Base-by-base conservation (phyloP, 2,113 vertebrate species). In the Microcebus murinus region DNA sequence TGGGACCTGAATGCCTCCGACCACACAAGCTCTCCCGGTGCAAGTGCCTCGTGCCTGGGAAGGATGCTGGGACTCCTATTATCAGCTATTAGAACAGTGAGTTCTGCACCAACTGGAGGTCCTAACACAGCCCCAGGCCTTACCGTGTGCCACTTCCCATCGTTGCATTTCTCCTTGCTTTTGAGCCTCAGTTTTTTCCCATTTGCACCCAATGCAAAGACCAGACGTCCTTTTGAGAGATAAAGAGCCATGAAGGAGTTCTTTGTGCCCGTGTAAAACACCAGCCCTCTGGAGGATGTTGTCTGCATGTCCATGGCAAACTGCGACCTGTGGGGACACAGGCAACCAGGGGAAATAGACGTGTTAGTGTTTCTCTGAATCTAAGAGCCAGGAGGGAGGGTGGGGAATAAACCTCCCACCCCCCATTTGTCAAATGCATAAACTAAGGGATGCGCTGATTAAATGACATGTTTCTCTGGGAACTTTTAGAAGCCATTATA, bases 101-200 rank as follows among this genome's bases (percentile, higher is more conserved):
- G 52, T 18, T 50, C 13, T 3, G 1, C 9, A 25, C 50, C 25
- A 0, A 4, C 52, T 8, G 5, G 36, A 55, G 45, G 31, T 23
- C 1, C 25, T 9, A 20, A 36, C 5, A 0, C 34, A 52, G 65
- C 9, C 45, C 99, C 98, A 4, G 45, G 8, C 34, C 99, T 99
- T 96, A 99, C 99, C 96, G 98, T 99, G 97, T 99, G 99, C 99
- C 99, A 99, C 36, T 99, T 99, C 42, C 99, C 99, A 21, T 99
- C 99, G 1, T 98, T 99, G 98, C 98, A 99, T 97, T 99, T 99
- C 92, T 98, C 98, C 96, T 98, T 98, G 97, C 99, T 99, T 97
- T 98, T 99, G 88, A 99, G 99, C 97, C 98, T 99, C 74, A 98
- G 97, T 48, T 97, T 98, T 88, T 97, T 99, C 84, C 98, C 98